Evolutionary conservation across 2,797 vertebrate genomes (phyloP).

Genomic region (Anas capensis): DNA sequence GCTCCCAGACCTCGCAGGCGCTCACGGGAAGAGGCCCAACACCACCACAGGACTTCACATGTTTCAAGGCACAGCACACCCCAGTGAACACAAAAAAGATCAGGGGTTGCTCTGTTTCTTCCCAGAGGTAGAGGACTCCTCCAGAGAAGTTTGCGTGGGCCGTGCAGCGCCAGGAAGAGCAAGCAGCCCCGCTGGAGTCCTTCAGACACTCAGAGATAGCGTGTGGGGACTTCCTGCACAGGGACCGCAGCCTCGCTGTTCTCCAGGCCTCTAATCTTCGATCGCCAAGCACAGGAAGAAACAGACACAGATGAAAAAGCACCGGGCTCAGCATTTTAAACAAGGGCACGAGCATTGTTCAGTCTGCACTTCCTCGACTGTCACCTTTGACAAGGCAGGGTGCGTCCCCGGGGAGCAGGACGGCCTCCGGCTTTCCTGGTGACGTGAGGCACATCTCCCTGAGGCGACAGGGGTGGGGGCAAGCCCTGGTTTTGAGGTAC

Average conservation of each 20-base stretch:
- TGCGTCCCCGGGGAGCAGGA: background rate
- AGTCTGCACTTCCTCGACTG: background rate
- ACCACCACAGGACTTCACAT: rapidly evolving
- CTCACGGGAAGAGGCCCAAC: background rate
- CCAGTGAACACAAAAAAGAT: background rate
- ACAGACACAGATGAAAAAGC: background rate
- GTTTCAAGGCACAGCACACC: background rate
- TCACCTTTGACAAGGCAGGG: background rate
- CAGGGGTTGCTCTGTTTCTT: background rate
- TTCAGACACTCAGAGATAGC: rapidly evolving
- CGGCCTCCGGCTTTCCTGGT: background rate
- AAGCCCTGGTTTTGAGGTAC: background rate
- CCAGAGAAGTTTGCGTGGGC: background rate
- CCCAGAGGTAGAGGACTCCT: background rate
- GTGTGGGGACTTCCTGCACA: background rate
- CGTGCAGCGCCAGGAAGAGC: background rate
- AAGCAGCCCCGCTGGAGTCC: background rate
- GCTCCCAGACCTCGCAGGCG: rapidly evolving
- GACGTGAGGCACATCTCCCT: background rate
- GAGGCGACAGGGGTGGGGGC: rapidly evolving
- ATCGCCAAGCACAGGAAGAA: background rate
- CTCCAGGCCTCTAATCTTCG: background rate
- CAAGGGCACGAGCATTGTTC: background rate
- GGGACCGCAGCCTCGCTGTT: background rate
- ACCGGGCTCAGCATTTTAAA: background rate